Evolutionary conservation across 2,888 invertebrate genomes (phyloP).

Genomic region (Mimas tiliae): DNA sequence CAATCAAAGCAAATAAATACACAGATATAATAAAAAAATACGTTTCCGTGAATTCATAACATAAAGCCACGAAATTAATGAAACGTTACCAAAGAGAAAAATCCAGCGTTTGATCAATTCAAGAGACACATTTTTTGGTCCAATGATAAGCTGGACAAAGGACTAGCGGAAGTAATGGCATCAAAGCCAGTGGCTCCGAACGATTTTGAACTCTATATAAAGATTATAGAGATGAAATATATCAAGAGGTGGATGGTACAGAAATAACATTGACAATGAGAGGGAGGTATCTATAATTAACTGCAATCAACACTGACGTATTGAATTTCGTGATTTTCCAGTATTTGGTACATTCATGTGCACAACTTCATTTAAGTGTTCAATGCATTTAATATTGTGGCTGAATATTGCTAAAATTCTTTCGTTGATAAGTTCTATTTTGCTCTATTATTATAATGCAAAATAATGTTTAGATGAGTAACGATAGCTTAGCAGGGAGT

Average conservation of each 20-base stretch:
- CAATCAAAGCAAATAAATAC: background rate
- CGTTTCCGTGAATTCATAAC: conserved; percentile 21
- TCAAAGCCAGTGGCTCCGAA: conserved; percentile 63
- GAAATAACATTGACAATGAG: conserved; percentile 77
- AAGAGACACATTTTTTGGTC: conserved; percentile 22
- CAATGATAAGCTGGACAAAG: conserved; percentile 54
- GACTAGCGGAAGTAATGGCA: conserved; percentile 75
- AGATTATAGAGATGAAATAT: conserved; percentile 22
- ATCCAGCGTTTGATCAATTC: conserved; percentile 32
- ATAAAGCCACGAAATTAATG: conserved; percentile 26
- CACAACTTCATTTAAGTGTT: conserved; percentile 34
- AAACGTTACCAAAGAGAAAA: conserved; percentile 31
- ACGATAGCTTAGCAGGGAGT: too few relatives aligned
- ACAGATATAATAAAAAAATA: background rate
- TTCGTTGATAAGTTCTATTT: background rate
- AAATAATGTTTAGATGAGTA: too few relatives aligned
- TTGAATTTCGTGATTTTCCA: conserved; percentile 83
- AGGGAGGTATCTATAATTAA: conserved; percentile 83
- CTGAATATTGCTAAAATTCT: background rate
- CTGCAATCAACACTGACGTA: conserved; percentile 84
- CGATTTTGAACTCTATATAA: conserved; percentile 57
- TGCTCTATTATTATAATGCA: too few relatives aligned
- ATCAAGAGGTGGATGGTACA: conserved; percentile 32
- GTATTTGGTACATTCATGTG: conserved; percentile 64
- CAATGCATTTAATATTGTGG: background rate